phyloP scores from a whole-genome alignment of 2,888 invertebrate species.

The Netelia fuscicornis region DNA sequence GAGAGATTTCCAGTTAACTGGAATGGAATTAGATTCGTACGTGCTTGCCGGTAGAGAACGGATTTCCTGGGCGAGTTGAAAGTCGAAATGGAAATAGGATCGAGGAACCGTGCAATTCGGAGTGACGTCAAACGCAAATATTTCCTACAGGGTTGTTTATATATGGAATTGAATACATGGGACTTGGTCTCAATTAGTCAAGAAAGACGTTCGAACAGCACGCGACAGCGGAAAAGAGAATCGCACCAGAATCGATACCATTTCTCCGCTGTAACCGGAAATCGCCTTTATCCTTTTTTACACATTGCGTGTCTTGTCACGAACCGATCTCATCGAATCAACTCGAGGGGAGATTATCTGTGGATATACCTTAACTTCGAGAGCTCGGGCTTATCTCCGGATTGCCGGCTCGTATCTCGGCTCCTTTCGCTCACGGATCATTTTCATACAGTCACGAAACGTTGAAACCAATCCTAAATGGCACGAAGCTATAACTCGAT shows the following conservation, averaged over 20 bases:
- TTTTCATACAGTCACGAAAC: not conserved
- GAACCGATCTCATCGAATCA: conserved; percentile 28
- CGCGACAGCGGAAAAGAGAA: conserved; percentile 56
- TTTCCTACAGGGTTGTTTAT: conserved; percentile 7
- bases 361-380: conserved; percentile 40
- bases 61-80: conserved; percentile 62
- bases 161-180: conserved; percentile 1
- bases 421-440: not conserved
- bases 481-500: not conserved
- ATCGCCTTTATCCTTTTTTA: conserved; percentile 17
- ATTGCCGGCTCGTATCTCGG: conserved; percentile 20
- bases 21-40: conserved; percentile 55
- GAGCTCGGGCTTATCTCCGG: conserved; percentile 37
- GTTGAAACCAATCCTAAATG: conserved; percentile 6
- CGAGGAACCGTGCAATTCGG: conserved; percentile 56
- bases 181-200: conserved; percentile 18
- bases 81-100: conserved; percentile 65
- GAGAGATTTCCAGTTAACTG: conserved; percentile 41
- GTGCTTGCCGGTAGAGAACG: conserved; percentile 30
- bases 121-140: conserved; percentile 53
- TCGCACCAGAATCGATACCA: conserved; percentile 50
- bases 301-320: conserved; percentile 20
- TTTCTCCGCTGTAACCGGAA: not conserved
- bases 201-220: conserved; percentile 43
- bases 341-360: conserved; percentile 15